phyloP scores from a whole-genome alignment of 2,888 invertebrate species.

The Agrochola lota region DNA sequence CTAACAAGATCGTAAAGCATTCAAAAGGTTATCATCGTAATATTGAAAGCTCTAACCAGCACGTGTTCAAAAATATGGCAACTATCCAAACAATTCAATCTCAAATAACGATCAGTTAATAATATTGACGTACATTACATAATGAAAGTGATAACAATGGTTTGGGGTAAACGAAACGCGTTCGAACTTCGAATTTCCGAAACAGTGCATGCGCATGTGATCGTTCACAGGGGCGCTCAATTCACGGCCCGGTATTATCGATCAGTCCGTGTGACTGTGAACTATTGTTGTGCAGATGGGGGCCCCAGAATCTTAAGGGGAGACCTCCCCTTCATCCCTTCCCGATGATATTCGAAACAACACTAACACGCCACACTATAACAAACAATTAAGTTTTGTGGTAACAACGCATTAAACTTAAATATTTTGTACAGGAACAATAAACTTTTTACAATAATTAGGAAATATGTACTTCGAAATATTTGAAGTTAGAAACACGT shows the following conservation, averaged over 20 bases:
- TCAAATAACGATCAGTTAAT: slow-evolving; percentile 48
- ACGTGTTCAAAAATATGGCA: slow-evolving; percentile 54
- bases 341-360: slow-evolving; percentile 68
- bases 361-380: slow-evolving; percentile 66
- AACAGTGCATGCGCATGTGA: slow-evolving; percentile 72
- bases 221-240: slow-evolving; percentile 56
- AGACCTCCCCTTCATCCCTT: slow-evolving; percentile 71
- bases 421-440: slow-evolving; percentile 30
- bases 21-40: slow-evolving; percentile 36
- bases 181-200: slow-evolving; percentile 19
- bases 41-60: slow-evolving; percentile 37
- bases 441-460: slow-evolving; percentile 18
- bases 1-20: slow-evolving; percentile 24
- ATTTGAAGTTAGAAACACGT: slow-evolving; percentile 32
- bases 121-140: slow-evolving; percentile 55
- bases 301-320: slow-evolving; percentile 87
- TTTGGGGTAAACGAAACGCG: slow-evolving; percentile 58
- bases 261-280: slow-evolving; percentile 87
- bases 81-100: slow-evolving; percentile 48
- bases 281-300: slow-evolving; percentile 86
- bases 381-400: slow-evolving; percentile 65
- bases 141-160: slow-evolving; percentile 63
- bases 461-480: slow-evolving; percentile 31
- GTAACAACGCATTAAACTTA: slow-evolving; percentile 46
- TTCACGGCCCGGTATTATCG: slow-evolving; percentile 76